Conservation (phyloP, 2,797 vertebrate genomes). For the Coracias cyanogaster region DNA sequence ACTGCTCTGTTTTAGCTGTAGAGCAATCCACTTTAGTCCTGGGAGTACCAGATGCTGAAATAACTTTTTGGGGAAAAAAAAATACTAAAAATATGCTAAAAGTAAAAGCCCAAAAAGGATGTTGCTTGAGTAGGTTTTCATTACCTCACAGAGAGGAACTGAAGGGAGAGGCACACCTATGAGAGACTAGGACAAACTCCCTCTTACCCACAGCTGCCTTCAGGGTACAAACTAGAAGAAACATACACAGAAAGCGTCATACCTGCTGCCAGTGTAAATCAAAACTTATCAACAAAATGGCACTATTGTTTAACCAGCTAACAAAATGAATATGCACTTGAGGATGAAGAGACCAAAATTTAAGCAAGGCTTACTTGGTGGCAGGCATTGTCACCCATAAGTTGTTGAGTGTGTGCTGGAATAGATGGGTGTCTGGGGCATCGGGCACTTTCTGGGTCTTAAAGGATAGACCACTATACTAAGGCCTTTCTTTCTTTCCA, state of each 20-base stretch:
- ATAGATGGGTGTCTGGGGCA: accelerated
- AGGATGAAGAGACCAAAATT: background rate
- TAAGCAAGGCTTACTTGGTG: accelerated
- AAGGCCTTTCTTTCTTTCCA: background rate
- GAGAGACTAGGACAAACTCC: background rate
- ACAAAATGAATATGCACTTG: background rate
- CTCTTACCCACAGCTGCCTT: background rate
- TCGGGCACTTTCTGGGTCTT: background rate
- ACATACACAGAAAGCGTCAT: background rate
- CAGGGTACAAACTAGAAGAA: background rate
- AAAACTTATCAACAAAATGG: background rate
- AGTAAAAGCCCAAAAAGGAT: background rate
- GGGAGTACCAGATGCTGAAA: constrained; percentile 21
- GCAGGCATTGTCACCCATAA: accelerated
- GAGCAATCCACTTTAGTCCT: background rate
- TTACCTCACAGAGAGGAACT: background rate
- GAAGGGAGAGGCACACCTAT: background rate
- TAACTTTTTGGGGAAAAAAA: background rate
- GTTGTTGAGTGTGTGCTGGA: background rate
- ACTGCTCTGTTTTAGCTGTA: background rate
- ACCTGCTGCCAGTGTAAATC: background rate
- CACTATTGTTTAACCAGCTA: background rate
- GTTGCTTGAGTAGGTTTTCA: background rate
- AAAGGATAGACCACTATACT: background rate
- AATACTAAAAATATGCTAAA: background rate